Evolutionary conservation across 2,113 vertebrate species (phyloP).

Genomic region (Thalassarche chlororhynchos): DNA sequence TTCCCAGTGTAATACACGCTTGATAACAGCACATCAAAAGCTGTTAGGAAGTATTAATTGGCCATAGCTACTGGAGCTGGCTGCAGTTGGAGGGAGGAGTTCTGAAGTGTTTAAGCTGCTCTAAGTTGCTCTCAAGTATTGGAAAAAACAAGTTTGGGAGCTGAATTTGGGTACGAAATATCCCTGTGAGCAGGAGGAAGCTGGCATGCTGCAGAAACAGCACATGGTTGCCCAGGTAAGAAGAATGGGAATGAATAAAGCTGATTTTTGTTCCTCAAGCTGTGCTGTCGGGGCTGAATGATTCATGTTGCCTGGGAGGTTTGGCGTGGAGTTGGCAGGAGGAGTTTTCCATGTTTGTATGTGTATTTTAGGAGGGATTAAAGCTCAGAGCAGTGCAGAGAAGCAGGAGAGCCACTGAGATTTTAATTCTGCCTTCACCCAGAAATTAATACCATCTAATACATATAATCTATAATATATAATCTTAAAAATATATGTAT

Average conservation of each 20-base stretch:
- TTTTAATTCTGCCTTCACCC: neutral
- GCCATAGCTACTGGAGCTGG: neutral
- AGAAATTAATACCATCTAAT: neutral
- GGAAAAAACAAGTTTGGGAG: neutral
- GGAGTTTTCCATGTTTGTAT: neutral
- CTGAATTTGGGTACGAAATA: neutral
- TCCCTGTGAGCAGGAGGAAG: neutral
- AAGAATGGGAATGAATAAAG: neutral
- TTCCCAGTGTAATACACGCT: neutral
- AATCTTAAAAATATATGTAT: neutral
- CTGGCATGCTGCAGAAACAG: neutral
- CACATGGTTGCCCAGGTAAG: neutral
- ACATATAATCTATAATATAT: neutral
- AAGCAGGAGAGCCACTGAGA: neutral
- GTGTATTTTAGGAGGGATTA: neutral
- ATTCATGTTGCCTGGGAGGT: neutral
- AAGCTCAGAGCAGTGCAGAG: neutral
- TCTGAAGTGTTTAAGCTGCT: neutral
- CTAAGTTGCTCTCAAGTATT: neutral
- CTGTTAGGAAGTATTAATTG: neutral
- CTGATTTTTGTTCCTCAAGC: neutral
- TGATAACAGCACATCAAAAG: conserved; percentile 1
- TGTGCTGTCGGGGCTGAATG: neutral
- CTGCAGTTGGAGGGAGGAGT: neutral
- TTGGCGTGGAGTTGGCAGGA: neutral